Conservation (phyloP, 1,140 invertebrate genomes). For the Hypothenemus hampei region DNA sequence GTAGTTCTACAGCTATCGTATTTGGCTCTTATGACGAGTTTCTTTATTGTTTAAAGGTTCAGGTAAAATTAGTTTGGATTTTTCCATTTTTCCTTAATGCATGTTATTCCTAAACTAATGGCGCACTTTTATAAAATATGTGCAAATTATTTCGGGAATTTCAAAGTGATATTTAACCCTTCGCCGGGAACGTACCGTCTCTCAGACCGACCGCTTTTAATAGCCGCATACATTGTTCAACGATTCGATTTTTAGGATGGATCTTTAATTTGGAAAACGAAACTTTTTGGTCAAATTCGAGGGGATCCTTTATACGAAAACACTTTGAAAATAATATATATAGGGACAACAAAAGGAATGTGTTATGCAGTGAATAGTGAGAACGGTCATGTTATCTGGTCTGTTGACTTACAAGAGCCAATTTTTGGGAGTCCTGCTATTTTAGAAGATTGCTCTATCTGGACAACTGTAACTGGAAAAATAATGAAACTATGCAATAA, state of each 20-base stretch:
- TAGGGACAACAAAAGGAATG: constrained; percentile 12
- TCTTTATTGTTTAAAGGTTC: constrained; percentile 2
- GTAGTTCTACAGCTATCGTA: not conserved
- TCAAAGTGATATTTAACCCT: too few relatives aligned
- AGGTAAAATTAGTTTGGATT: not conserved
- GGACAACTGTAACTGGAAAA: constrained; percentile 12
- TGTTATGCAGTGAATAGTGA: constrained; percentile 13
- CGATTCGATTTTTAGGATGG: too few relatives aligned
- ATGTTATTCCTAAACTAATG: too few relatives aligned
- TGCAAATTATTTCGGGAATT: too few relatives aligned
- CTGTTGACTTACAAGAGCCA: constrained; percentile 1
- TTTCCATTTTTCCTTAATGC: too few relatives aligned
- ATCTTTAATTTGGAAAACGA: constrained; percentile 6
- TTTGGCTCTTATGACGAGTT: constrained; percentile 17
- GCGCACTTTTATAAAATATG: too few relatives aligned
- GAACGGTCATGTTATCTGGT: constrained; percentile 8
- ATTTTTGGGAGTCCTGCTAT: constrained; percentile 14
- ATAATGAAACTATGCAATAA: constrained; percentile 1
- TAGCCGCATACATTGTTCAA: too few relatives aligned
- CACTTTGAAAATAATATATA: not conserved
- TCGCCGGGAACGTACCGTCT: too few relatives aligned
- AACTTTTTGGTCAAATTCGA: constrained; percentile 6
- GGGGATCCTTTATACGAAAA: constrained; percentile 9
- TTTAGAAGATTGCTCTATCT: constrained; percentile 1
- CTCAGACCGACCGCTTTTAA: not conserved